Conservation (phyloP, 1,140 invertebrate genomes). For the Cotesia vestalis region DNA sequence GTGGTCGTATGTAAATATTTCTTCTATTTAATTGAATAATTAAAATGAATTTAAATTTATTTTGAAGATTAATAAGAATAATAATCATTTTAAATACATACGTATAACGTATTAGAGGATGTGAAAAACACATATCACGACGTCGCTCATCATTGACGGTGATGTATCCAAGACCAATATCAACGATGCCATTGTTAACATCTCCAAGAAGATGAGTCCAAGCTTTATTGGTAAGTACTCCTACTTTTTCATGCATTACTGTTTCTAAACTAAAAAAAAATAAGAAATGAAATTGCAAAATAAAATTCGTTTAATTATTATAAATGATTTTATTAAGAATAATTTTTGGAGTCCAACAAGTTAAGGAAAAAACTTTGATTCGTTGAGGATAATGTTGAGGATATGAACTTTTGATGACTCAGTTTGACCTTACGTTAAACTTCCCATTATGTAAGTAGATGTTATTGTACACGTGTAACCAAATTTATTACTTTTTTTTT, state of each 20-base stretch:
- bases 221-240: conserved; percentile 67
- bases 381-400: neutral
- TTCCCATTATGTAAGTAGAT: conserved; percentile 9
- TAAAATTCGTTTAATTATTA: neutral
- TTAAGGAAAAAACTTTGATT: neutral
- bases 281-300: neutral
- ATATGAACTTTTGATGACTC: conserved; percentile 23
- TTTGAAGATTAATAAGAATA: neutral
- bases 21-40: conserved; percentile 60
- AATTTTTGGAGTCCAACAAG: conserved; percentile 11
- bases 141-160: conserved; percentile 65
- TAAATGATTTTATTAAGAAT: neutral
- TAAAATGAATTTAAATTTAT: neutral
- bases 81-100: conserved; percentile 48
- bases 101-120: conserved; percentile 71
- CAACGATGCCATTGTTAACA: conserved; percentile 66
- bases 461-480: neutral
- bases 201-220: conserved; percentile 71
- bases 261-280: conserved; percentile 53
- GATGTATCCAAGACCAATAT: conserved; percentile 70
- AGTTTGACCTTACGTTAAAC: conserved; percentile 4
- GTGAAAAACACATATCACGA: conserved; percentile 69
- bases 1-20: conserved; percentile 72
- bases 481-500: conserved; percentile 14
- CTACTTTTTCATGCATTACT: conserved; percentile 66